These are phyloP conservation scores for Neopelma chrysocephalum DNA, from an alignment of 2,797 vertebrate species.

Conservation along the genomic window DNA sequence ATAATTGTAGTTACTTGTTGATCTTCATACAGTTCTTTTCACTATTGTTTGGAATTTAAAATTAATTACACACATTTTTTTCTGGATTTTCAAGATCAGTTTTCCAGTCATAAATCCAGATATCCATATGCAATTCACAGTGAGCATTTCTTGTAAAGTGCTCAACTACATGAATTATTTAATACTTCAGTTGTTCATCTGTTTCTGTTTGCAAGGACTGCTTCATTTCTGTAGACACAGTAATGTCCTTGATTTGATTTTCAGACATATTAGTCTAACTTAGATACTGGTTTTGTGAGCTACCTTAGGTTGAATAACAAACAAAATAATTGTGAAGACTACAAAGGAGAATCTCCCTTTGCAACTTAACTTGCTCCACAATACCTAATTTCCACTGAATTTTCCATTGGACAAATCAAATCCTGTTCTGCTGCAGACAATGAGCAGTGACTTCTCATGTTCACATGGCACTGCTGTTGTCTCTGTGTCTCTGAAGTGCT, in stretches of 20 bases:
- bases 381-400: background rate
- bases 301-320: background rate
- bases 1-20: constrained; percentile 68
- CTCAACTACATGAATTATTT: constrained; percentile 71
- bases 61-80: background rate
- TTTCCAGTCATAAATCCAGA: constrained; percentile 49
- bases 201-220: constrained; percentile 47
- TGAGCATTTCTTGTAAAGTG: constrained; percentile 26
- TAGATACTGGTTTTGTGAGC: constrained; percentile 4
- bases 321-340: background rate
- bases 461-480: background rate
- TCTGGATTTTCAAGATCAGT: constrained; percentile 23
- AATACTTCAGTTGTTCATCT: constrained; percentile 46
- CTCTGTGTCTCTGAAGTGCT: background rate
- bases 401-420: background rate
- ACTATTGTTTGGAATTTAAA: constrained; percentile 57
- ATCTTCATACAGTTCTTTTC: constrained; percentile 54
- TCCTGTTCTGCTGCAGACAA: background rate
- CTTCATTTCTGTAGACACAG: constrained; percentile 16
- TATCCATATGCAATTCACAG: constrained; percentile 29
- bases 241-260: constrained; percentile 60
- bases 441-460: background rate
- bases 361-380: background rate
- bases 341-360: background rate
- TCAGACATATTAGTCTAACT: constrained; percentile 1